Evolutionary conservation across 2,888 invertebrate species (phyloP).

Genomic region (Herminia tarsipennalis): DNA sequence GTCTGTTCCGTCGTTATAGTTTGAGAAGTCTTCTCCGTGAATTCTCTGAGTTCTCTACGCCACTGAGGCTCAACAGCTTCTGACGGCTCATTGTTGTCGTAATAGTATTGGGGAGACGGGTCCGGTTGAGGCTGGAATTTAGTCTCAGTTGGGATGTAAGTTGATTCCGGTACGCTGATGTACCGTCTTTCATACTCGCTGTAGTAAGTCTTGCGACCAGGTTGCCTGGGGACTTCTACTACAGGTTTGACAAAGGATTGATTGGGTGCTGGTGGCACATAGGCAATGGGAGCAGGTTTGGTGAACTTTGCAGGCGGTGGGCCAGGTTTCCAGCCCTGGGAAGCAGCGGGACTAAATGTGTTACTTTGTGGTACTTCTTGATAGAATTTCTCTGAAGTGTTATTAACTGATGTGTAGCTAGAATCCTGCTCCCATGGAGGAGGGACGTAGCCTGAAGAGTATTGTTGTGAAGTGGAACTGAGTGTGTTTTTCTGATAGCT

Average conservation of each 20-base stretch:
- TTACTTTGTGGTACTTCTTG: constrained; percentile 59
- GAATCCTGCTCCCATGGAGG: constrained; percentile 81
- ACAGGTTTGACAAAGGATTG: constrained; percentile 76
- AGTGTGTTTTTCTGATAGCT: constrained; percentile 55
- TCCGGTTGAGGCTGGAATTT: constrained; percentile 77
- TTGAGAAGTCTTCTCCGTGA: constrained; percentile 75
- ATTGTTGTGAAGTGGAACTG: constrained; percentile 57
- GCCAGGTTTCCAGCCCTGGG: constrained; percentile 62
- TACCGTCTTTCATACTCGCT: constrained; percentile 81
- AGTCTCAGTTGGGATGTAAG: constrained; percentile 73
- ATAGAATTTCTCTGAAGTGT: constrained; percentile 61
- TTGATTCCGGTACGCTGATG: constrained; percentile 78
- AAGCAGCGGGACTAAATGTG: constrained; percentile 48
- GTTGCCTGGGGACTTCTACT: constrained; percentile 59
- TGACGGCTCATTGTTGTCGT: constrained; percentile 73
- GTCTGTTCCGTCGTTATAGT: constrained; percentile 61
- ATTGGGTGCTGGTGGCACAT: constrained; percentile 79
- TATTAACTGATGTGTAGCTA: constrained; percentile 60
- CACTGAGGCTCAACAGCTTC: constrained; percentile 77
- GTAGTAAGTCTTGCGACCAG: constrained; percentile 79
- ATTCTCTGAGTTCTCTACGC: constrained; percentile 80
- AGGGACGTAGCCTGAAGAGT: constrained; percentile 75
- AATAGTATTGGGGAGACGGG: constrained; percentile 78
- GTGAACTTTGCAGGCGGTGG: constrained; percentile 62
- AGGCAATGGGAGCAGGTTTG: constrained; percentile 71